phyloP scores from a whole-genome alignment of 2,797 vertebrate species.

The Echiichthys vipera region DNA sequence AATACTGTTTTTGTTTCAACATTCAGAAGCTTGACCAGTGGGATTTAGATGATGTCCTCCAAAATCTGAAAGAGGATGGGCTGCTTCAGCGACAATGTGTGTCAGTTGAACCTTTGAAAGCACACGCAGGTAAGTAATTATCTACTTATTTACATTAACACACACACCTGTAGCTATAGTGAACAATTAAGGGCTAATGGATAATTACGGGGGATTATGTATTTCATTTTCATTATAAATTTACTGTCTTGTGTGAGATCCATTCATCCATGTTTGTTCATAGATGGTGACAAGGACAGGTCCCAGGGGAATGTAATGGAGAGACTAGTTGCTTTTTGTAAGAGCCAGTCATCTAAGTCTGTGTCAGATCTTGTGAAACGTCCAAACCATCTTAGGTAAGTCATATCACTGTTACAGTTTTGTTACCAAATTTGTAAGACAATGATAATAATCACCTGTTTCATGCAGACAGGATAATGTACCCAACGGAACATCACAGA shows the following conservation, averaged over 20 bases:
- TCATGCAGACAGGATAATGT: constrained; percentile 31
- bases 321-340: constrained; percentile 74
- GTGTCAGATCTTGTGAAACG: constrained; percentile 22
- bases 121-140: constrained; percentile 27
- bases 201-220: background rate
- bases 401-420: background rate
- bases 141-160: background rate
- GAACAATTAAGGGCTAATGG: background rate
- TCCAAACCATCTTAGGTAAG: constrained; percentile 36
- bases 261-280: constrained; percentile 10
- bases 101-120: constrained; percentile 4
- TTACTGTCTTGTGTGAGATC: background rate
- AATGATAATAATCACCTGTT: background rate
- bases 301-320: constrained; percentile 75
- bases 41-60: constrained; percentile 78
- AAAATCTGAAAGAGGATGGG: constrained; percentile 61
- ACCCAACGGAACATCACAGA: constrained; percentile 4
- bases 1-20: constrained; percentile 40
- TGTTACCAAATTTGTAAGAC: background rate
- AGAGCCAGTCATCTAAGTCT: constrained; percentile 58
- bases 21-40: constrained; percentile 79
- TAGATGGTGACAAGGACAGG: constrained; percentile 56
- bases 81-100: background rate
- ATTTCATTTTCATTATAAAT: background rate
- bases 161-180: background rate